Conservation (phyloP, 1,140 invertebrate species). For the Copidosoma floridanum region DNA sequence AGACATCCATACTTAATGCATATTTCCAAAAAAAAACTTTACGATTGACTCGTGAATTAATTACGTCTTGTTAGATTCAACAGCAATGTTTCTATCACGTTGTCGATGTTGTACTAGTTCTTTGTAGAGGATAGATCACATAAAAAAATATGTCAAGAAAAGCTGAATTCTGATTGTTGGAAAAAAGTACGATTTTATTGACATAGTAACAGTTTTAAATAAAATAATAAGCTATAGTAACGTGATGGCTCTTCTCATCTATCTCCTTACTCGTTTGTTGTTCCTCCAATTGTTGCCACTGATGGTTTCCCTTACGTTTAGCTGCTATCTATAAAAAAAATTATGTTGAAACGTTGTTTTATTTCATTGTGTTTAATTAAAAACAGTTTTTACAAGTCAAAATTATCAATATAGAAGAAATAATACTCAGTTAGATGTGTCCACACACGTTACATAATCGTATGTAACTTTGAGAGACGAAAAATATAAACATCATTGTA, state of each 20-base stretch:
- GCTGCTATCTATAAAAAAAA: slow-evolving; percentile 67
- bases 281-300: slow-evolving; percentile 49
- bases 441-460: slow-evolving; percentile 1
- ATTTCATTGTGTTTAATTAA: no score
- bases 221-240: slow-evolving; percentile 5
- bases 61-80: not conserved
- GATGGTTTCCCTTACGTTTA: slow-evolving; percentile 62
- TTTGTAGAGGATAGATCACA: not conserved
- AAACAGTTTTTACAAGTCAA: no score
- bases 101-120: not conserved
- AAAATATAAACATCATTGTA: slow-evolving; percentile 2
- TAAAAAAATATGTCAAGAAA: slow-evolving; percentile 8
- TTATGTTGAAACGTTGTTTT: no score
- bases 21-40: no score
- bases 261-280: slow-evolving; percentile 56
- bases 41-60: no score
- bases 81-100: not conserved
- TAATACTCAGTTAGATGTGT: slow-evolving; percentile 11
- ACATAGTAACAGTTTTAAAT: slow-evolving; percentile 11
- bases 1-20: no score
- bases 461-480: no score
- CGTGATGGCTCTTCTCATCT: slow-evolving; percentile 65
- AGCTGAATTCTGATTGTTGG: not conserved
- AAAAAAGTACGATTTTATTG: slow-evolving; percentile 8
- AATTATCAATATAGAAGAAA: not conserved